phyloP scores from a whole-genome alignment of 2,888 invertebrate genomes.

The Bimastos eiseni region DNA sequence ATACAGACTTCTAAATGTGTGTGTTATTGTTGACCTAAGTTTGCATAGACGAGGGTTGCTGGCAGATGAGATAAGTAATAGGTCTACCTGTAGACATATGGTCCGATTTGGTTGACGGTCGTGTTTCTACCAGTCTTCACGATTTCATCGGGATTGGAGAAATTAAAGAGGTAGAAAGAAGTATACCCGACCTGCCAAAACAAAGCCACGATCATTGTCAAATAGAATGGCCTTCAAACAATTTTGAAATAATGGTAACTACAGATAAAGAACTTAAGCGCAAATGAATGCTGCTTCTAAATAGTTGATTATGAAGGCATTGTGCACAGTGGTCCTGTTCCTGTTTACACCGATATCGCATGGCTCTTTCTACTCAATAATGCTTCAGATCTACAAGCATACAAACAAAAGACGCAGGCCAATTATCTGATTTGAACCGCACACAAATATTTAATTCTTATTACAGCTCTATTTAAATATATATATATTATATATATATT shows the following conservation, averaged over 20 bases:
- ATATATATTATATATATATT: no score
- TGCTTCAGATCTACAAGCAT: no score
- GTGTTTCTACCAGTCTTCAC: not conserved
- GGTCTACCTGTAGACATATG: not conserved
- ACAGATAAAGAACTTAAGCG: no score
- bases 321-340: not conserved
- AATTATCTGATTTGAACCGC: no score
- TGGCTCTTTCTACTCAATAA: no score
- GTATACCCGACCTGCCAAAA: not conserved
- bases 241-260: no score
- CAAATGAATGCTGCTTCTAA: not conserved
- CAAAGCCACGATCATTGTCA: not conserved
- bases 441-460: no score
- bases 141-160: not conserved
- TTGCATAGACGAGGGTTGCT: not conserved
- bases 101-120: not conserved
- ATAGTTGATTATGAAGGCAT: not conserved
- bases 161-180: not conserved
- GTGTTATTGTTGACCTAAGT: not conserved
- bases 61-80: not conserved
- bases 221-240: not conserved
- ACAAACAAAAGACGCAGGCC: no score
- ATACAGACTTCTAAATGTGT: no score
- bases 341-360: no score
- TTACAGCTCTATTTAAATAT: no score